phyloP scores from a whole-genome alignment of 2,797 vertebrate species.

The Ctenosaura bakeri region DNA sequence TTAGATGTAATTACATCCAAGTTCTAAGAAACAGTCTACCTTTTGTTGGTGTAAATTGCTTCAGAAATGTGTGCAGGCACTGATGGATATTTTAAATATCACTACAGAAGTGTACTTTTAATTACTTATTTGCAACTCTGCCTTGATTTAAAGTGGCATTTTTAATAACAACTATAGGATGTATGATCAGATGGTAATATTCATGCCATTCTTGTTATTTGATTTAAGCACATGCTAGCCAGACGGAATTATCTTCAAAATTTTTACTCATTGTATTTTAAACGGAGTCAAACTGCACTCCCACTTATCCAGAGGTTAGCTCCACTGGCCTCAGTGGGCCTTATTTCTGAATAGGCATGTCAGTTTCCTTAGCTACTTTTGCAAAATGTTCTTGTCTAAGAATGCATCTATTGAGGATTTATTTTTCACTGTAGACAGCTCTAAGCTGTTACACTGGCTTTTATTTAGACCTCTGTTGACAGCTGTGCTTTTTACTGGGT shows the following conservation, averaged over 20 bases:
- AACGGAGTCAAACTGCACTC: not conserved
- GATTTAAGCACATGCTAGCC: not conserved
- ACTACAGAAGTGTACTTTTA: slow-evolving; percentile 66
- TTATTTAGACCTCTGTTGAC: not conserved
- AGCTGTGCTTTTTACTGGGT: not conserved
- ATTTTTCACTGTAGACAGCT: not conserved
- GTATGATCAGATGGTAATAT: slow-evolving; percentile 37
- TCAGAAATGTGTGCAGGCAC: slow-evolving; percentile 74
- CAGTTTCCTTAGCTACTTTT: not conserved
- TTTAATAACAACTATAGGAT: slow-evolving; percentile 59
- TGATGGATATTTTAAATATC: slow-evolving; percentile 68
- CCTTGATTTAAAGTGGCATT: slow-evolving; percentile 55
- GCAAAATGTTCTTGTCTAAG: not conserved
- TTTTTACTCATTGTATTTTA: slow-evolving; percentile 13
- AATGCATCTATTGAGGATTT: not conserved
- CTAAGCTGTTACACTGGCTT: not conserved
- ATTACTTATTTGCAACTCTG: slow-evolving; percentile 61
- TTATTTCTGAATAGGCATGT: not conserved
- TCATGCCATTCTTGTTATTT: slow-evolving; percentile 35
- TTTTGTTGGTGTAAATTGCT: slow-evolving; percentile 78
- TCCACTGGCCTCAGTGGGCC: not conserved
- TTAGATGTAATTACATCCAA: slow-evolving; percentile 75
- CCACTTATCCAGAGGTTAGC: not conserved
- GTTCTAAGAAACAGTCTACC: slow-evolving; percentile 73
- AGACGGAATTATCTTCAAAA: not conserved